Evolutionary conservation across 1,140 invertebrate species (phyloP).

Genomic region (Phymastichus coffea): DNA sequence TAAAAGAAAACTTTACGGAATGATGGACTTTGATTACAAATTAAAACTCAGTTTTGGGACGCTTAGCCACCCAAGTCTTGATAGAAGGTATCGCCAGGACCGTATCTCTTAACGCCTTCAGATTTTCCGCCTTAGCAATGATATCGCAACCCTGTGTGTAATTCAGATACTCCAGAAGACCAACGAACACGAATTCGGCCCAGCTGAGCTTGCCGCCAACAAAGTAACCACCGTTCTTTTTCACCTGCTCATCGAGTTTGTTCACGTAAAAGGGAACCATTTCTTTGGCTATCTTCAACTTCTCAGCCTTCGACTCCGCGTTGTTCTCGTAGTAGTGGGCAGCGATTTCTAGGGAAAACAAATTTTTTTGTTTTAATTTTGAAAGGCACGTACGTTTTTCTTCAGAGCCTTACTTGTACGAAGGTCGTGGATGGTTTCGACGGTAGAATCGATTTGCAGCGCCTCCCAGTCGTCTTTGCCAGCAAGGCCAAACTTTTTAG

Average conservation of each 20-base stretch:
- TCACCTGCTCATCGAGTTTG: constrained; percentile 51
- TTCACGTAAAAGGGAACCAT: constrained; percentile 41
- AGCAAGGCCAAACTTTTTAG: constrained; percentile 64
- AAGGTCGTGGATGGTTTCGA: constrained; percentile 58
- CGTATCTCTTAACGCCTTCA: constrained; percentile 59
- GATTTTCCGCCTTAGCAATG: constrained; percentile 59
- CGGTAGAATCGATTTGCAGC: constrained; percentile 64
- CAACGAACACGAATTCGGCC: constrained; percentile 67
- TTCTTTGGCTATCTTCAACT: constrained; percentile 35
- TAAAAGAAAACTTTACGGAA: too few relatives aligned
- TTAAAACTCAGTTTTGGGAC: constrained; percentile 56
- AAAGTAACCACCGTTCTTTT: constrained; percentile 51
- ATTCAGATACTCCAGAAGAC: constrained; percentile 63
- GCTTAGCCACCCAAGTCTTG: constrained; percentile 66
- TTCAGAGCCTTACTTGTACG: constrained; percentile 28
- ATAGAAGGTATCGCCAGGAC: constrained; percentile 60
- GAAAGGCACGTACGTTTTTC: too few relatives aligned
- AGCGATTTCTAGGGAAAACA: constrained; percentile 38
- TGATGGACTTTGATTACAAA: too few relatives aligned
- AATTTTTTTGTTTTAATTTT: background rate
- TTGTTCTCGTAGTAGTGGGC: constrained; percentile 42
- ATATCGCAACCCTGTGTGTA: constrained; percentile 59
- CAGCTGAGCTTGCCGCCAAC: constrained; percentile 58
- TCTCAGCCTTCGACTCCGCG: constrained; percentile 34
- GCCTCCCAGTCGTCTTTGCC: constrained; percentile 68